Evolutionary conservation across 92 coral and sea anemone genomes (phyloP), one percentile per base, ranked within the genome.

Genomic region (Zoanthus sociatus): DNA sequence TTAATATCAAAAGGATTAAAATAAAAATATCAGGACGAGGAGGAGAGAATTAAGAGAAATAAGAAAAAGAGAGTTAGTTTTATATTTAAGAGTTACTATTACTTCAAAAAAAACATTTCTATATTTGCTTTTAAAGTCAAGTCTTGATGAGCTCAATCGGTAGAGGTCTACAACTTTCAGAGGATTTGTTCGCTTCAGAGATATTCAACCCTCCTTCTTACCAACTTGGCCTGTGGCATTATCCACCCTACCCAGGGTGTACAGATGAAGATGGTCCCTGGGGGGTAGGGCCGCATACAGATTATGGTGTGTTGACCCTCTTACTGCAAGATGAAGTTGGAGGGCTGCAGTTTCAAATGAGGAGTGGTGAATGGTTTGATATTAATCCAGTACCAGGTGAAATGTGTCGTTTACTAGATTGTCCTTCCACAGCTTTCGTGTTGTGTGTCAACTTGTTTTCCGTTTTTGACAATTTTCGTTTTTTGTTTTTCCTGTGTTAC

Each of bases 211-310:
- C 91, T 61, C 95, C 95, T 7, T 86, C 89, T 70, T 85, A 93
- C 8, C 78, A 90, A 87, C 50, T 92, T n/a, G 98, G 93, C 9
- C 60, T 94, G 32, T 94, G 95, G 95, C 95, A 91, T 82, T 94
- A 94, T 87, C 98, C 98, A 48, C 90, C 94, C 58, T 84, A 72
- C 78, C 88, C 92, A 5, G 90, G 73, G 15, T 87, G 90, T 16
- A 86, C 89, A 32, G 93, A 88, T 55, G 71, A 78, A 31, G 71
- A 78, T 15, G 83, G 83, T 70, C 75, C 85, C 3, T 94, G 98
- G 95, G 95, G 98, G 66, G 91, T 94, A 15, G 98, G 98, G 46
- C 95, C 95, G 0, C 95, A 94, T 61, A 94, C 98, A 5, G 98
- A 94, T 72, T 94, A 94, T 76, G 98, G 98, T 1, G 95, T 89